Base-by-base conservation (phyloP, 2,888 invertebrate species). In the Perdita meconis region DNA sequence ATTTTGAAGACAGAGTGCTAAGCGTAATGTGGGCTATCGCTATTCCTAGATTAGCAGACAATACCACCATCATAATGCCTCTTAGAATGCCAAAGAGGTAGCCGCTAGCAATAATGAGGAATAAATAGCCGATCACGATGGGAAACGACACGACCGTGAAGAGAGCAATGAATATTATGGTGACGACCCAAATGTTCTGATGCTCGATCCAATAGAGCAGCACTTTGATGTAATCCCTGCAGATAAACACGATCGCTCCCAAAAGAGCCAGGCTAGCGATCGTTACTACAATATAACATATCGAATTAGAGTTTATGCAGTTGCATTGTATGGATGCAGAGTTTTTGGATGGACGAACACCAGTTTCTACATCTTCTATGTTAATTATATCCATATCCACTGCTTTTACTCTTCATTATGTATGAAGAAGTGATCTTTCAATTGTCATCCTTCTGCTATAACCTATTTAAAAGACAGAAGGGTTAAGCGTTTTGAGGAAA, bases 61-160 rank as follows among this genome's bases (percentile, higher is more conserved):
- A 92, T 59, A 96, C 93, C 70, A 97, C 96, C 83, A 97, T 95
- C 6, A 96, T 93, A 85, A 97, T 94, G 56, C 98, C 98, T 87
- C 95, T 94, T 69, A 96, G 84, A 82, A 96, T 94, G 34, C 98
- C 98, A 90, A 97, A 97, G 80, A 98, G 93, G 93, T 97, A 98
- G 30, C 98, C 98, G 90, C 96, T 95, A 3, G 97, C 96, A 84
- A 97, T 95, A 88, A 97, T 96, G 80, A 98, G 93, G 88, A 97
- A 94, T 87, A 98, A 95, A 92, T 98, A 97, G 10, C 98, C 98
- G 90, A 97, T 96, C 53, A 96, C 96, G 89, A 98, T 94, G 4
- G 98, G 98, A 90, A 98, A 97, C 80, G 97, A 97, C 74, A 98
- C 97, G 47, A 97, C 93, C 13, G 96, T 94, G 92, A 97, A 98